Evolutionary conservation across 2,113 vertebrate species (phyloP).

Genomic region (Ptilonorhynchus violaceus): DNA sequence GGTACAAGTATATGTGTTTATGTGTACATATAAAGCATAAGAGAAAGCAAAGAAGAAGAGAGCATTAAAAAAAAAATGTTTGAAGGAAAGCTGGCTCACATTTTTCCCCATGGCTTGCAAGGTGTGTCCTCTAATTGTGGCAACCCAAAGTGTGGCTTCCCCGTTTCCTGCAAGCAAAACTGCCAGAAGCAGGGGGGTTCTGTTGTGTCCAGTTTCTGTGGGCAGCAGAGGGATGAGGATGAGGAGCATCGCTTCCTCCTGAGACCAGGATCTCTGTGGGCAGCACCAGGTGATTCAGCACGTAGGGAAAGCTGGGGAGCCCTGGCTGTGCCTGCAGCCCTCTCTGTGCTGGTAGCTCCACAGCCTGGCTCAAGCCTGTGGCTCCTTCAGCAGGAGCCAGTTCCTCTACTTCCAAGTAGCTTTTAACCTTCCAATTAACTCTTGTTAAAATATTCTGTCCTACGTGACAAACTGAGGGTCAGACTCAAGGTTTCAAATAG

Average conservation of each 20-base stretch:
- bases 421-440: neutral
- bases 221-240: neutral
- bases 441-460: neutral
- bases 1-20: neutral
- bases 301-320: accelerated
- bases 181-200: neutral
- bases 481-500: neutral
- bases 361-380: neutral
- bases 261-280: neutral
- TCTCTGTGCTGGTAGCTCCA: neutral
- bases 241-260: neutral
- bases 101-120: neutral
- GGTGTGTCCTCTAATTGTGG: neutral
- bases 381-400: neutral
- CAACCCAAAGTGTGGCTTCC: neutral
- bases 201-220: neutral
- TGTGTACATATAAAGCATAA: neutral
- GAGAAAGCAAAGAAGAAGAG: neutral
- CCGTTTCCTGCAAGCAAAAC: neutral
- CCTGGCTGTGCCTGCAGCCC: neutral
- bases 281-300: neutral
- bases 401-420: neutral
- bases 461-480: accelerated
- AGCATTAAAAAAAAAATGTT: neutral
- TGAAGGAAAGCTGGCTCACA: neutral